Conservation (phyloP, 1,140 invertebrate genomes). For the Papilio xuthus region DNA sequence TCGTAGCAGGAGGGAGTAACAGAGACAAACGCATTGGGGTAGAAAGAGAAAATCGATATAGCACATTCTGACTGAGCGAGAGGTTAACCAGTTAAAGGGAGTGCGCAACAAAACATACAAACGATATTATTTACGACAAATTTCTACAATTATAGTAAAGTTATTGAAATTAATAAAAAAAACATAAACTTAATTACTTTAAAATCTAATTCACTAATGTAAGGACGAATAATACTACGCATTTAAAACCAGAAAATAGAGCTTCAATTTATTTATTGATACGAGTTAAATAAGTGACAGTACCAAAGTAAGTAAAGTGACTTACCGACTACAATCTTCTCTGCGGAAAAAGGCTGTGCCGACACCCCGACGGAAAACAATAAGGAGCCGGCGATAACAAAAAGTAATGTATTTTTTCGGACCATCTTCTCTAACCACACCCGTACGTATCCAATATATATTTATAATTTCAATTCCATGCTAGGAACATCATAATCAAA, state of each 20-base stretch:
- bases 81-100: conserved; percentile 48
- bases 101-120: conserved; percentile 56
- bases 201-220: neutral
- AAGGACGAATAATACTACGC: neutral
- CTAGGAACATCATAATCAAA: conserved; percentile 40
- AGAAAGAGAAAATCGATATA: conserved; percentile 71
- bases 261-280: conserved; percentile 28
- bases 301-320: conserved; percentile 34
- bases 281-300: neutral
- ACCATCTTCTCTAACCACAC: conserved; percentile 43
- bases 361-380: conserved; percentile 60
- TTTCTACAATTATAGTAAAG: neutral
- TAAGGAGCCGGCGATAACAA: conserved; percentile 56
- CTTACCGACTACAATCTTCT: conserved; percentile 76
- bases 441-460: neutral
- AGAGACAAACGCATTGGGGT: conserved; percentile 46
- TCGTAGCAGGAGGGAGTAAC: conserved; percentile 43
- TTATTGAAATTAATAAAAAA: neutral
- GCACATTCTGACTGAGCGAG: conserved; percentile 46
- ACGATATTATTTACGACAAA: neutral
- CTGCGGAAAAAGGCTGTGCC: conserved; percentile 65
- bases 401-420: conserved; percentile 39
- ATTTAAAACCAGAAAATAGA: conserved; percentile 35
- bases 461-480: conserved; percentile 46
- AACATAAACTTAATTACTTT: neutral